phyloP scores from a whole-genome alignment of 1,140 invertebrate species.

The Melanaphis sacchari region DNA sequence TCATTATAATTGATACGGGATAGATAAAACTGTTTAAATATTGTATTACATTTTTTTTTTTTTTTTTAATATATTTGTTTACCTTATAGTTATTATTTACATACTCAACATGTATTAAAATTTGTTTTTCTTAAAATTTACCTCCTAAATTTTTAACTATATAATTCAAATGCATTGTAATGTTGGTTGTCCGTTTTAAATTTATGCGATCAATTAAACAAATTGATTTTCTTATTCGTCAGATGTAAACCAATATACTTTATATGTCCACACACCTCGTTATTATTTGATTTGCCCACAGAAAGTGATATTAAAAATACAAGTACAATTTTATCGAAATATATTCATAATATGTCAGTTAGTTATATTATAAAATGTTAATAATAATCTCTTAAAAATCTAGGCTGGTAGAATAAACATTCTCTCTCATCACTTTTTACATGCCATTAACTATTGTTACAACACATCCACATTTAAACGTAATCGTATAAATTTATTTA shows the following conservation, averaged over 20 bases:
- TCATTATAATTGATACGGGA: too few species aligned
- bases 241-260: too few species aligned
- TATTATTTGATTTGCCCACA: too few species aligned
- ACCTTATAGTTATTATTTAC: background rate
- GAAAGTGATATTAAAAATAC: too few species aligned
- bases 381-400: background rate
- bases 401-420: background rate
- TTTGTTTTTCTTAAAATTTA: background rate
- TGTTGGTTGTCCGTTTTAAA: background rate
- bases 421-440: background rate
- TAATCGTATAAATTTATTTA: background rate
- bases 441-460: background rate
- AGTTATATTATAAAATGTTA: too few species aligned
- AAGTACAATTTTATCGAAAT: too few species aligned
- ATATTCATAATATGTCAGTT: too few species aligned
- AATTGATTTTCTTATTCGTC: background rate
- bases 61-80: background rate
- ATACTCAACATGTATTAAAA: too few species aligned
- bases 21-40: background rate
- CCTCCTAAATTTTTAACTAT: background rate
- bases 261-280: too few species aligned
- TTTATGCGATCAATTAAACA: background rate
- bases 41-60: too few species aligned
- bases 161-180: background rate
- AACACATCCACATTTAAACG: background rate